Conservation (phyloP, 1,140 invertebrate species). For the Bicyclus anynana region DNA sequence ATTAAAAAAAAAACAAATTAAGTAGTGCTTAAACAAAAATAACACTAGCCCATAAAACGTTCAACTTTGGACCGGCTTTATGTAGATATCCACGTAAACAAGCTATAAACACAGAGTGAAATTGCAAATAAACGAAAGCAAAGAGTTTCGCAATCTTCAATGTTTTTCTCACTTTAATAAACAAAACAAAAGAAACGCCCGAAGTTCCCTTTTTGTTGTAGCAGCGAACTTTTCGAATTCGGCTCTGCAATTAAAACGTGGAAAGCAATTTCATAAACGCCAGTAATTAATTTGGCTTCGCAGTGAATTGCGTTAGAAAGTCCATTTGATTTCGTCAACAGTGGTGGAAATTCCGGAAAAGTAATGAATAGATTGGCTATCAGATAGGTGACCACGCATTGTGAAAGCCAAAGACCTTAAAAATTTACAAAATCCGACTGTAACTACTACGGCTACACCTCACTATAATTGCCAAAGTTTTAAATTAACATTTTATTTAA, state of each 20-base stretch:
- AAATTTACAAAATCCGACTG: no score
- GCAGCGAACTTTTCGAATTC: conserved; percentile 33
- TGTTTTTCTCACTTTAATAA: conserved; percentile 59
- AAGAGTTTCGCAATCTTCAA: conserved; percentile 50
- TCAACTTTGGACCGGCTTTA: conserved; percentile 26
- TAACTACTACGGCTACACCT: no score
- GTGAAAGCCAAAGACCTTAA: no score
- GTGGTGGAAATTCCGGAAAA: conserved; percentile 18
- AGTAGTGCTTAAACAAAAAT: no score
- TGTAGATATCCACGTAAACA: conserved; percentile 41
- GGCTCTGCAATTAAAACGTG: conserved; percentile 20
- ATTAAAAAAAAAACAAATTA: no score
- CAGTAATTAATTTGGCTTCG: conserved; percentile 17
- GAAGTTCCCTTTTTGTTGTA: conserved; percentile 52
- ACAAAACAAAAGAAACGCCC: conserved; percentile 57
- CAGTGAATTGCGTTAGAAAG: conserved; percentile 11
- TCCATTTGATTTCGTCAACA: conserved; percentile 14
- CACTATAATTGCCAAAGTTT: no score
- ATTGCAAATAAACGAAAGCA: conserved; percentile 62
- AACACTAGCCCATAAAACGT: neutral
- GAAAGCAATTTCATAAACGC: conserved; percentile 25
- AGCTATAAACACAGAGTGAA: conserved; percentile 55
- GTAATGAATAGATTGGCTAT: conserved; percentile 28
- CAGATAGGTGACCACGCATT: neutral
- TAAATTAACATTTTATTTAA: no score